Conservation (phyloP, 2,888 invertebrate species). For the Lasiommata megera region DNA sequence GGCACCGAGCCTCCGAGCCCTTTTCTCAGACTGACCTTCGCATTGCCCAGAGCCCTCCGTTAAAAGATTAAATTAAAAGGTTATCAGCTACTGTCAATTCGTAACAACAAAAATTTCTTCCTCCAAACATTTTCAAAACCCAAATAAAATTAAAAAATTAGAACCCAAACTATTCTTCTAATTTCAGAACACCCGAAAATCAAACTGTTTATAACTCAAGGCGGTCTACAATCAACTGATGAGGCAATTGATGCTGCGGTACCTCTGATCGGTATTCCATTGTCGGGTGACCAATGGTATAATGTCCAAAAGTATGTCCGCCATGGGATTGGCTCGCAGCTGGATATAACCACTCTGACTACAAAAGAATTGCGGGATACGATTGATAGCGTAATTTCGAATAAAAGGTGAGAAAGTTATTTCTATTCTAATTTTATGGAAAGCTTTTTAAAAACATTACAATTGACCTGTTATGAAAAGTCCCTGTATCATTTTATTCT, state of each 20-base stretch:
- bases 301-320: constrained; percentile 49
- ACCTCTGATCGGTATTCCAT: constrained; percentile 61
- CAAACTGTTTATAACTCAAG: constrained; percentile 63
- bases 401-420: constrained; percentile 39
- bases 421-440: no score
- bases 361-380: constrained; percentile 40
- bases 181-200: constrained; percentile 60
- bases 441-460: no score
- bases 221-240: constrained; percentile 63
- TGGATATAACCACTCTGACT: constrained; percentile 45
- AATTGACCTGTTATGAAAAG: no score
- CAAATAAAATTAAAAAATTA: no score
- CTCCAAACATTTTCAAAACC: no score
- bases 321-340: constrained; percentile 45
- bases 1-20: no score
- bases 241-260: constrained; percentile 60
- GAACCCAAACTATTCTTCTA: not conserved
- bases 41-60: no score
- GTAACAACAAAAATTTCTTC: no score
- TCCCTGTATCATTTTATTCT: no score
- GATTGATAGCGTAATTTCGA: constrained; percentile 36
- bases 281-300: constrained; percentile 58
- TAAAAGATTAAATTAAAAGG: no score
- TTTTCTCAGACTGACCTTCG: no score
- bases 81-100: no score